Conservation (phyloP, 2,888 invertebrate genomes). For the Drosophila infuscata region DNA sequence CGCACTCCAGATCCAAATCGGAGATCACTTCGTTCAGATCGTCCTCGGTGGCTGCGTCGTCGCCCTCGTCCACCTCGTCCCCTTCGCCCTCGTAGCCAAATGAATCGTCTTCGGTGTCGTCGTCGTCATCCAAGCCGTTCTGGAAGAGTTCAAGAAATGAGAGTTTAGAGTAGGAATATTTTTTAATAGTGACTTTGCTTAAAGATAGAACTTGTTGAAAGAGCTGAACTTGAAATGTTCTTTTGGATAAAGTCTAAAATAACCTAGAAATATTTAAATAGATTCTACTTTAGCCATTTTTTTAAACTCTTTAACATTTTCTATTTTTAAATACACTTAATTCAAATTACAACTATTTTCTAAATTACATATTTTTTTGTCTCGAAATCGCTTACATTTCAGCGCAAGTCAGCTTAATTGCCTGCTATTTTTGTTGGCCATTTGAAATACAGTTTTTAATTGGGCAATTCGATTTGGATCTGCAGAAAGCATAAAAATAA, state of each 20-base stretch:
- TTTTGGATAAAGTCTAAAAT: background rate
- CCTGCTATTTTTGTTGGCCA: slow-evolving; percentile 26
- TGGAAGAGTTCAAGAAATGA: slow-evolving; percentile 23
- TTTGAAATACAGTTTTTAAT: slow-evolving; percentile 64
- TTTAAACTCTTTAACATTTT: background rate
- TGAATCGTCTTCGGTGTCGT: slow-evolving; percentile 71
- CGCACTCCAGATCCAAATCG: slow-evolving; percentile 77
- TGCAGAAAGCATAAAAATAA: slow-evolving; percentile 38
- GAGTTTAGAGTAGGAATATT: background rate
- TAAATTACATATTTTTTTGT: background rate
- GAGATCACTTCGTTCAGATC: slow-evolving; percentile 81
- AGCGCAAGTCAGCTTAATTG: background rate
- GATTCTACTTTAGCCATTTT: too few species aligned
- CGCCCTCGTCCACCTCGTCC: slow-evolving; percentile 45
- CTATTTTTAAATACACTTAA: background rate
- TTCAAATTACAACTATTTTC: background rate
- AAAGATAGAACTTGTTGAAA: background rate
- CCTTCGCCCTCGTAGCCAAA: slow-evolving; percentile 73
- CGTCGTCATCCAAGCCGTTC: slow-evolving; percentile 79
- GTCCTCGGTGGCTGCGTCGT: slow-evolving; percentile 81
- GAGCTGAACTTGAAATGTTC: background rate
- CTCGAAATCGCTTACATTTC: background rate
- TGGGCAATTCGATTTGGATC: slow-evolving; percentile 66
- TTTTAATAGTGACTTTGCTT: slow-evolving; percentile 3
- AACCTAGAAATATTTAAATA: too few species aligned